Base-by-base conservation (phyloP, 2,113 vertebrate genomes). In the Triplophysa rosa region DNA sequence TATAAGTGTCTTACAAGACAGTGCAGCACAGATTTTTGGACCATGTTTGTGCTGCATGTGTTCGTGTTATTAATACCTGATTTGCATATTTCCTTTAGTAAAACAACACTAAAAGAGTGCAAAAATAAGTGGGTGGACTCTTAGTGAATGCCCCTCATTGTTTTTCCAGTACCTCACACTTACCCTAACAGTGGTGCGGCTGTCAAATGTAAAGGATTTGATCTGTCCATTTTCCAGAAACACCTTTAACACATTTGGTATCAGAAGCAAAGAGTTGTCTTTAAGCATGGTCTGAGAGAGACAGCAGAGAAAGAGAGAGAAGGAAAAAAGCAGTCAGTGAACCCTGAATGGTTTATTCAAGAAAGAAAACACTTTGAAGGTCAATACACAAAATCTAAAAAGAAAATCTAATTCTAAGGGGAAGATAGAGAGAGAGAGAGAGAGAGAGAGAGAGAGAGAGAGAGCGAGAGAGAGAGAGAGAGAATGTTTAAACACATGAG, bases 171-270 rank as follows among this genome's bases (percentile, higher is more conserved):
- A 13, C 62, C 11, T 11, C 17, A 42, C 33, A 11, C 88, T 80
- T 90, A 97, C 97, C 96, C 96, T 96, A 88, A 99, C 97, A 14
- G 97, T 98, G 87, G 97, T 99, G 81, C 97, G 94, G 89, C 95
- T 97, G 88, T 99, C 97, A 42, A 99, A 99, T 0, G 97, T 99
- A 87, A 99, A 99, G 59, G 97, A 99, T 91, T 99, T 99, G 89
- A 99, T 99, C 88, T 99, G 97, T 77, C 97, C 97, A 59, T 99
- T 99, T 93, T 99, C 97, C 91, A 99, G 91, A 92, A 98, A 99
- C 88, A 98, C 97, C 93, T 99, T 98, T 90, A 99, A 87, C 84
- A 98, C 96, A 12, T 98, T 99, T 87, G 97, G 96, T 88, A 99
- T 98, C 87, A 99, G 96, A 75, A 98, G 95, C 86, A 98, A 93